phyloP scores from a whole-genome alignment of 1,140 invertebrate species.

The Stenopsyche tienmushanensis region DNA sequence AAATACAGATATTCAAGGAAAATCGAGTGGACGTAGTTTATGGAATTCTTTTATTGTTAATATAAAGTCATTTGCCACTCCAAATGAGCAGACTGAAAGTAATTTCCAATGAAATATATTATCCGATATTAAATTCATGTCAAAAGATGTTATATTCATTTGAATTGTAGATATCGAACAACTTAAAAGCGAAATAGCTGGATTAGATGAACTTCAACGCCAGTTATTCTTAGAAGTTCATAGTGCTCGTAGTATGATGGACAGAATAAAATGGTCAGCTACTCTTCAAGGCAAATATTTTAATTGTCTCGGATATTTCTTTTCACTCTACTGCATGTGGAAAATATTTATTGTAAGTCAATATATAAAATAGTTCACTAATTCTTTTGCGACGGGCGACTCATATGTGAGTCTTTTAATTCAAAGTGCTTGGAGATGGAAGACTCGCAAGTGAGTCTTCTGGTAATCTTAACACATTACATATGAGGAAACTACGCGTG shows the following conservation, averaged over 20 bases:
- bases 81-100: slow-evolving; percentile 27
- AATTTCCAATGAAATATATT: slow-evolving; percentile 40
- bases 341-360: slow-evolving; percentile 97
- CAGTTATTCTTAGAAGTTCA: slow-evolving; percentile 96
- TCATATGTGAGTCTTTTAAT: too few relatives aligned
- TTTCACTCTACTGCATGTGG: slow-evolving; percentile 98
- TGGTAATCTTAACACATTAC: too few relatives aligned
- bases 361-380: slow-evolving; percentile 11
- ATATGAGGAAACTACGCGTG: too few relatives aligned
- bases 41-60: slow-evolving; percentile 35
- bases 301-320: slow-evolving; percentile 98
- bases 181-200: slow-evolving; percentile 82
- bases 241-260: slow-evolving; percentile 90
- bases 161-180: slow-evolving; percentile 69
- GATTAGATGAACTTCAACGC: slow-evolving; percentile 86
- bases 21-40: slow-evolving; percentile 16
- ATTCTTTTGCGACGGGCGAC: too few relatives aligned
- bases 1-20: slow-evolving; percentile 45
- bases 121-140: background rate
- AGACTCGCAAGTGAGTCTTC: too few relatives aligned
- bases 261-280: slow-evolving; percentile 91
- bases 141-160: background rate
- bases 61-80: slow-evolving; percentile 44
- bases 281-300: slow-evolving; percentile 99
- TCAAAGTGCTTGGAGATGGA: too few relatives aligned